These are phyloP conservation scores for Melanotaenia pygmaea DNA, from an alignment of 2,797 vertebrate species.

Conservation along the genomic window DNA sequence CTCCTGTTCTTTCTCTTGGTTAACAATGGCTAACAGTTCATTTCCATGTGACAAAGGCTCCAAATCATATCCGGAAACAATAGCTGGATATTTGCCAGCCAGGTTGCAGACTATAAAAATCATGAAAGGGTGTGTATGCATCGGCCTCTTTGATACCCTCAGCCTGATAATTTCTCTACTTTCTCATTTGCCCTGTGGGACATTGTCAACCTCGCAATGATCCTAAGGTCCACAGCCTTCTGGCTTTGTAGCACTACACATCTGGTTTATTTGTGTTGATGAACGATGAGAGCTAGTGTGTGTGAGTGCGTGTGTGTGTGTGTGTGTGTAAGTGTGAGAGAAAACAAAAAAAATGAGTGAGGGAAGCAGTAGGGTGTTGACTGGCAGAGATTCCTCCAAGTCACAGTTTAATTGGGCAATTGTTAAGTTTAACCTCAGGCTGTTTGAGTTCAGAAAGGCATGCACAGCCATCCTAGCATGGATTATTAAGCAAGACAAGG, in stretches of 20 bases:
- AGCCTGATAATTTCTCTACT: conserved; percentile 50
- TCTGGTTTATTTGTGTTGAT: conserved; percentile 61
- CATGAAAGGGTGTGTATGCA: conserved; percentile 21
- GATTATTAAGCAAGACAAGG: conserved; percentile 55
- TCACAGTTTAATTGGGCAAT: conserved; percentile 69
- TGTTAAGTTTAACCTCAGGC: conserved; percentile 63
- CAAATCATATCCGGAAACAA: conserved; percentile 57
- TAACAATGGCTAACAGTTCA: conserved; percentile 18
- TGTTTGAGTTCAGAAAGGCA: conserved; percentile 51
- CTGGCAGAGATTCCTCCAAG: conserved; percentile 57
- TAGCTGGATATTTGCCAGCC: conserved; percentile 27
- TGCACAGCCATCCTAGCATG: conserved; percentile 38
- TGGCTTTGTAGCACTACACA: conserved; percentile 49
- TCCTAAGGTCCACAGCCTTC: conserved; percentile 41
- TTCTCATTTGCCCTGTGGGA: conserved; percentile 54
- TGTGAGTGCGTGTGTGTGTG: neutral
- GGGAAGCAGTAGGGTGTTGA: conserved; percentile 24
- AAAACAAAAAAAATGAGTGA: conserved; percentile 33
- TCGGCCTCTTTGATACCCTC: conserved; percentile 49
- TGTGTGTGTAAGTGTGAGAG: neutral
- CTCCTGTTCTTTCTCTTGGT: conserved; percentile 35
- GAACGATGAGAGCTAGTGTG: conserved; percentile 19
- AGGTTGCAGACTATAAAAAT: conserved; percentile 28
- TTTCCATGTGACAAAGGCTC: conserved; percentile 19
- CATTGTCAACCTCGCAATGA: conserved; percentile 54